Evolutionary conservation across 2,113 vertebrate species (phyloP).

Genomic region (Leuciscus idus): DNA sequence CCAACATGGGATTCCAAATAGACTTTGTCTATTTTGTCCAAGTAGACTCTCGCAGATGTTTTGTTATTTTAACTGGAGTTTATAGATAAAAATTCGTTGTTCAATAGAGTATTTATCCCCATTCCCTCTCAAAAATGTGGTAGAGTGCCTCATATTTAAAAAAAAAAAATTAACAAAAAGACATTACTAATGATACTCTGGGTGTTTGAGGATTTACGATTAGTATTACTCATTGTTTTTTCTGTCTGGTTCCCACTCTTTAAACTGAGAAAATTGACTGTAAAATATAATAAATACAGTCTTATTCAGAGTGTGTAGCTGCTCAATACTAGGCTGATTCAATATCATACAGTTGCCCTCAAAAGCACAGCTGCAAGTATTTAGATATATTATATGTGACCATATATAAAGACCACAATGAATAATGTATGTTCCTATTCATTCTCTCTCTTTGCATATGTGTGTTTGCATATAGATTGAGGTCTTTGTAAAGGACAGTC

Average conservation of each 20-base stretch:
- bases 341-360: not conserved
- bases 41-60: not conserved
- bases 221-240: not conserved
- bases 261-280: not conserved
- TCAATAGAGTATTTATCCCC: not conserved
- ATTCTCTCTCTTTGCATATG: not conserved
- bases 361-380: conserved; percentile 13
- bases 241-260: not conserved
- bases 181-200: conserved; percentile 12
- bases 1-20: conserved; percentile 8
- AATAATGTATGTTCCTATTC: not conserved
- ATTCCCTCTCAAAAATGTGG: not conserved
- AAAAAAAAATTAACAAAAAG: not conserved
- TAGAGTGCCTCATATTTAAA: not conserved
- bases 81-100: not conserved
- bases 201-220: not conserved
- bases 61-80: not conserved
- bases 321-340: not conserved
- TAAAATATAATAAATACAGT: not conserved
- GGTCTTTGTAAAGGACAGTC: conserved; percentile 85
- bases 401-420: not conserved
- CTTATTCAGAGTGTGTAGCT: not conserved
- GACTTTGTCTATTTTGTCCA: not conserved
- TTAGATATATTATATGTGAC: not conserved
- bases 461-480: conserved; percentile 76